Base-by-base conservation (phyloP, 1,140 invertebrate species). In the Drosophila funebris region DNA sequence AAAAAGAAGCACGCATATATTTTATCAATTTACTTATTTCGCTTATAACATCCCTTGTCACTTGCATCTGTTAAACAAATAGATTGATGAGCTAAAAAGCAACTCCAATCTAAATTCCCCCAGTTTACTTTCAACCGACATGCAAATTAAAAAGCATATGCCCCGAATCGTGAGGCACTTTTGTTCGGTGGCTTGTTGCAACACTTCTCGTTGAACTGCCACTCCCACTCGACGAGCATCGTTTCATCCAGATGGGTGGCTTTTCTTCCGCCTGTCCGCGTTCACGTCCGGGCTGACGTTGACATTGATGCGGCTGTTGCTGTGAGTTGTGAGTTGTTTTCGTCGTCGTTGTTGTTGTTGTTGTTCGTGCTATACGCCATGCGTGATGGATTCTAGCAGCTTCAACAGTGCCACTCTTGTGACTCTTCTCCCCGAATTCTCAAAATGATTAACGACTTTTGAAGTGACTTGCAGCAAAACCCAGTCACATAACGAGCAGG, bases 361-460 rank as follows among this genome's bases (percentile, higher is more conserved):
- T 76, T 71, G 63, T 61, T 76, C 68, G 66, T 31, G 39, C 29
- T 44, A 46, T 63, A 84, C 74, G 69, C 44, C 58, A 77, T 60
- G 81, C 82, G 74, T 85, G 81, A 87, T 85, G 73, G 82, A 81
- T 84, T 79, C 63, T 63, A 64, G 76, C 75, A 78, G 75, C 76
- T 66, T 77, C 79, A 36, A 24, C 64, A 46, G 52, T 76, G 61
- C 36, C 68, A 69, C 36, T 54, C 48, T 54, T 39, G 11, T 8
- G 37, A n/a, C 50, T 36, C 31, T 27, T 41, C 13, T 16, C 9
- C n/a, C 8, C 22, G 70, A 53, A 63, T 46, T 67, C 52, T 63
- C 78, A 69, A 88, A 88, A 90, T 90, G 88, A 90, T 90, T 85
- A 90, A 90, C 87, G 88, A 90, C 74, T 82, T 81, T 90, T 84